Base-by-base conservation (phyloP, 2,797 vertebrate genomes). In the Eremophila alpestris region DNA sequence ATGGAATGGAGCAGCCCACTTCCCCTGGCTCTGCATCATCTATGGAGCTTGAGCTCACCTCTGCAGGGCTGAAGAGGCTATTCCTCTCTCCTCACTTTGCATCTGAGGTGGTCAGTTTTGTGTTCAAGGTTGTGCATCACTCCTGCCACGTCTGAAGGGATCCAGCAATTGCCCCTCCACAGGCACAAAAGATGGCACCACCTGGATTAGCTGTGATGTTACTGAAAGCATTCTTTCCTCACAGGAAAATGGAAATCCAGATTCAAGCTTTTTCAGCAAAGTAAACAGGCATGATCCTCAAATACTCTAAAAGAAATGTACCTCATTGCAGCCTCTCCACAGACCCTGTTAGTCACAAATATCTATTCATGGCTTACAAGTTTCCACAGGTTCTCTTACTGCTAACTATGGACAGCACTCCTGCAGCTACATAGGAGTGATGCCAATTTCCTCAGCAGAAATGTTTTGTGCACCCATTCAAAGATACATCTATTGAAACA, bases 1-100 rank as follows among this genome's bases (percentile, higher is more conserved):
- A 41, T 3, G 2, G 54, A 41, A 34, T 3, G 9, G 38, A 34
- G 24, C 40, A 65, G 22, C 14, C 38, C 0, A 3, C 0, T 0
- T 41, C 4, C 54, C 32, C 22, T 1, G 4, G 34, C n/a, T 68
- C 75, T 64, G 46, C 38, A 56, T 43, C 52, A 63, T 23, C 43
- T 56, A 43, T 0, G 1, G 32, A 77, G 23, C 76, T 71, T 2
- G 0, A 74, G 49, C 41, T 78, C 34, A 75, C 11, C 34, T 0
- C 0, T 4, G 30, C 38, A 77, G n/a, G 77, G 55, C 46, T 6
- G 1, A 38, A 81, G 82, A 88, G 36, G 29, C 32, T 69, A 16
- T 23, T 84, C 18, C 38, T 76, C 48, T 54, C 38, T 75, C 30
- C 62, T 65, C 40, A 43, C 2, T 5, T 7, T 38, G 24, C 15